These are phyloP conservation scores for Cydia splendana DNA, from an alignment of 1,140 invertebrate genomes.

Conservation along the genomic window DNA sequence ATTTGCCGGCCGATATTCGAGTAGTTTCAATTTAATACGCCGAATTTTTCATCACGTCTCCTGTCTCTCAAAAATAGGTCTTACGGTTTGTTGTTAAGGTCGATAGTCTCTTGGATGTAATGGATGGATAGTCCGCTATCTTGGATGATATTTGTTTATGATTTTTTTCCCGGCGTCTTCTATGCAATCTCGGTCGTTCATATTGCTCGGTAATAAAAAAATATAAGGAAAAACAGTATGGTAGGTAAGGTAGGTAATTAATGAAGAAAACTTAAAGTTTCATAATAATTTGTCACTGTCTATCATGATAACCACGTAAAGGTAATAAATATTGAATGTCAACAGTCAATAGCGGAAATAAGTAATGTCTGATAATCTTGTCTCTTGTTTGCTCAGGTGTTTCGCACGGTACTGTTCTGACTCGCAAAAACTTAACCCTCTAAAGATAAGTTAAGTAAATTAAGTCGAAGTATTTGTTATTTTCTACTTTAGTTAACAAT, in stretches of 20 bases:
- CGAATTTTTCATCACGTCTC: conserved; percentile 68
- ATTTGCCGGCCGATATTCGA: conserved; percentile 74
- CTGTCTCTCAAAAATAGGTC: conserved; percentile 45
- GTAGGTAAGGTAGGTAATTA: not conserved
- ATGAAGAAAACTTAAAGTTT: not conserved
- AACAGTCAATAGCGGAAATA: conserved; percentile 27
- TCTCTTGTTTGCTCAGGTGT: conserved; percentile 17
- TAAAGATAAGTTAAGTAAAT: conserved; percentile 10
- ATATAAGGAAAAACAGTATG: not conserved
- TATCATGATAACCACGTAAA: not conserved
- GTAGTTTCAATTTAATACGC: conserved; percentile 77
- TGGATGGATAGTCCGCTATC: conserved; percentile 40
- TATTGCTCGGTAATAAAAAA: conserved; percentile 34
- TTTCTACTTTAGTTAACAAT: too few species aligned
- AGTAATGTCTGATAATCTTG: conserved; percentile 25
- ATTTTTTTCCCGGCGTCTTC: conserved; percentile 43
- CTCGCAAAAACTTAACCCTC: conserved; percentile 15
- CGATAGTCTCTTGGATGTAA: not conserved
- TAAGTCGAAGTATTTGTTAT: not conserved
- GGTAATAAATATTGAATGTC: conserved; percentile 4
- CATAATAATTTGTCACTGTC: not conserved
- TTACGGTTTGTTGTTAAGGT: conserved; percentile 38
- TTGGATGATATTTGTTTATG: conserved; percentile 50
- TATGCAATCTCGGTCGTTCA: conserved; percentile 36
- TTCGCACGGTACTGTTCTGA: not conserved